These are phyloP conservation scores for Oryzias curvinotus DNA, from an alignment of 2,113 vertebrate species.

Conservation along the genomic window DNA sequence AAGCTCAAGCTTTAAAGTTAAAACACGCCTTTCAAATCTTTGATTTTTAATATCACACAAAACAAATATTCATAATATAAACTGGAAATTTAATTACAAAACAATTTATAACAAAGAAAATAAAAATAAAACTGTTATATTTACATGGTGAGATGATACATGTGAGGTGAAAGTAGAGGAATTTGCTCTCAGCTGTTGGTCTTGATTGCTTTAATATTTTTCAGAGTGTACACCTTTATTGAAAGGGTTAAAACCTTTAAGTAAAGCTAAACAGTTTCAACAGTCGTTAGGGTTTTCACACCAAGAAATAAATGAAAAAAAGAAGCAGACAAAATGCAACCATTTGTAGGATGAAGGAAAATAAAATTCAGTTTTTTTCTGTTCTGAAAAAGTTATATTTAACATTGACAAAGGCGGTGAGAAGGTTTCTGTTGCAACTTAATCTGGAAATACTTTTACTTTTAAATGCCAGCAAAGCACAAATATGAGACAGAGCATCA, in stretches of 20 bases:
- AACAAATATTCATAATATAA: slow-evolving; percentile 50
- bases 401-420: not conserved
- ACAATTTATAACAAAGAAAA: slow-evolving; percentile 40
- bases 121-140: slow-evolving; percentile 49
- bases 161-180: slow-evolving; percentile 1
- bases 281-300: not conserved
- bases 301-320: not conserved
- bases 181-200: slow-evolving; percentile 12
- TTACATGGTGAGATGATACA: slow-evolving; percentile 31
- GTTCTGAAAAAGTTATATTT: not conserved
- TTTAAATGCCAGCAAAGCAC: not conserved
- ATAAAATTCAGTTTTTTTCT: too few species aligned
- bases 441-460: slow-evolving; percentile 6
- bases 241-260: not conserved
- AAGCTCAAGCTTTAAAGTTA: too few species aligned
- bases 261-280: slow-evolving; percentile 23
- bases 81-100: slow-evolving; percentile 65
- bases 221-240: not conserved
- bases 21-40: not conserved
- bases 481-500: not conserved
- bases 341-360: too few species aligned
- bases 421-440: not conserved
- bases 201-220: slow-evolving; percentile 22
- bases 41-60: slow-evolving; percentile 56
- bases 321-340: not conserved